Conservation (phyloP, 2,888 invertebrate species). For the Drosophila kuntzei region DNA sequence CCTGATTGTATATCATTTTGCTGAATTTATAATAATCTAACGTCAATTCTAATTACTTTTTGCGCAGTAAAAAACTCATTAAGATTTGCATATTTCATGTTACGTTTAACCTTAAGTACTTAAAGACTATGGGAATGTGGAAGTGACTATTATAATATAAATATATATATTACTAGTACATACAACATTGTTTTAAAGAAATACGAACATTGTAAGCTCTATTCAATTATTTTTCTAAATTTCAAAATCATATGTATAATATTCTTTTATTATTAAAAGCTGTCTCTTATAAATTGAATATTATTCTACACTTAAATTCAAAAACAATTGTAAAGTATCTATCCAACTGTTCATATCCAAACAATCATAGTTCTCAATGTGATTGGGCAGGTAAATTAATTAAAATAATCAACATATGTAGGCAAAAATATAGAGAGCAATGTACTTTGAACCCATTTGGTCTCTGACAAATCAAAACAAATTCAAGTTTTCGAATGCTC, state of each 20-base stretch:
- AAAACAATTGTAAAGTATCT: background rate
- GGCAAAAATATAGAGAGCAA: conserved; percentile 2
- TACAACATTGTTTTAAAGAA: background rate
- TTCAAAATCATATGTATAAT: background rate
- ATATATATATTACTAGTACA: background rate
- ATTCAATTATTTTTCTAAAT: background rate
- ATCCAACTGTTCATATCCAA: background rate
- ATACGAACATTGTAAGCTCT: background rate
- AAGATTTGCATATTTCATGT: conserved; percentile 11
- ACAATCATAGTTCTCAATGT: too few relatives aligned
- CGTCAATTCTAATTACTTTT: conserved; percentile 1
- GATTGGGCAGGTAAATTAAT: background rate
- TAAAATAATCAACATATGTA: background rate
- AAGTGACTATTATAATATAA: background rate
- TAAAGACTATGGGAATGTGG: background rate
- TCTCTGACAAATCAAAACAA: conserved; percentile 2
- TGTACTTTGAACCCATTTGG: conserved; percentile 41
- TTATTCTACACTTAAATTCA: background rate
- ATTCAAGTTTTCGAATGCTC: conserved; percentile 21
- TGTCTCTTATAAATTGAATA: background rate
- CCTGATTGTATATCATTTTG: background rate
- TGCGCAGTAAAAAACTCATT: conserved; percentile 11
- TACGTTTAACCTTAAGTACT: background rate
- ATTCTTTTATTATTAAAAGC: background rate
- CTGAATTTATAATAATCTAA: background rate